phyloP scores from a whole-genome alignment of 2,888 invertebrate species.

The Augiades crinisus region DNA sequence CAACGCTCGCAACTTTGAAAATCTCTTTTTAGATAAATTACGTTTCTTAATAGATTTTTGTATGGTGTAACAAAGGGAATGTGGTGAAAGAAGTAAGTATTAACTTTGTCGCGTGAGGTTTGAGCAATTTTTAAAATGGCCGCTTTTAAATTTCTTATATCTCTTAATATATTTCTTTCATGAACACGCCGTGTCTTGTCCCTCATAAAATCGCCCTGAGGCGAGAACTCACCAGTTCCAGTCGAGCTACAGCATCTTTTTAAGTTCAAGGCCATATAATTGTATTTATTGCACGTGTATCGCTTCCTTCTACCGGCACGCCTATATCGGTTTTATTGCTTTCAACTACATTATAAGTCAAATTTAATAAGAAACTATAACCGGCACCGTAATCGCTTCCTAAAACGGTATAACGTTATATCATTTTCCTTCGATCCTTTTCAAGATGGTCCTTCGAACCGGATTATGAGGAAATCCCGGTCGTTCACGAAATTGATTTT shows the following conservation, averaged over 20 bases:
- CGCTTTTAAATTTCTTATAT: constrained; percentile 24
- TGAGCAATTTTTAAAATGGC: constrained; percentile 26
- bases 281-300: constrained; percentile 20
- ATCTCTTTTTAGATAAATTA: constrained; percentile 28
- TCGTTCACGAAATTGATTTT: constrained; percentile 19
- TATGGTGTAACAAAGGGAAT: constrained; percentile 24
- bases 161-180: constrained; percentile 28
- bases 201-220: constrained; percentile 41
- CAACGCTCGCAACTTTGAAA: constrained; percentile 25
- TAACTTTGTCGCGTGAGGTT: constrained; percentile 26
- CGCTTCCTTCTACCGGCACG: constrained; percentile 59
- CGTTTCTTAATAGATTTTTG: constrained; percentile 26
- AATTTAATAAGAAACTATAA: constrained; percentile 10
- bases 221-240: constrained; percentile 35
- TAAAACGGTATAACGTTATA: constrained; percentile 17
- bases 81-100: constrained; percentile 25
- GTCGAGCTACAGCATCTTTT: constrained; percentile 29
- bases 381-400: constrained; percentile 10
- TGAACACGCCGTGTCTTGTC: constrained; percentile 25
- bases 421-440: constrained; percentile 24
- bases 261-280: constrained; percentile 68
- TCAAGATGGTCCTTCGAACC: constrained; percentile 22
- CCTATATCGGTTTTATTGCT: constrained; percentile 21
- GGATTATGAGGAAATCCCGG: constrained; percentile 20
- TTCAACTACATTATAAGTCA: constrained; percentile 8